Evolutionary conservation across 2,888 invertebrate genomes (phyloP).

Genomic region (Dorcus hopei): DNA sequence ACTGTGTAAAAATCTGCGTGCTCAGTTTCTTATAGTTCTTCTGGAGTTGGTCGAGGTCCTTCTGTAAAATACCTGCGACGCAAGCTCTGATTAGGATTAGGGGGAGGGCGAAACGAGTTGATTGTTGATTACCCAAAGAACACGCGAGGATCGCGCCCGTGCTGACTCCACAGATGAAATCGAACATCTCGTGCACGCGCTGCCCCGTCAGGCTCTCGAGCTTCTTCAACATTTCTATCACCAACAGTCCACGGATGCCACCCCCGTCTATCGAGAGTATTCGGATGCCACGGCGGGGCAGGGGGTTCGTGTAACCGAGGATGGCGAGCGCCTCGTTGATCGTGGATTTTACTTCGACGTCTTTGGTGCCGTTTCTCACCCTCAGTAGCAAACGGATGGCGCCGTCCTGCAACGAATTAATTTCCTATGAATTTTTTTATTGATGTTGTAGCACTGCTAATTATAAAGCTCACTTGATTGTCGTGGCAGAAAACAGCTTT

Average conservation of each 20-base stretch:
- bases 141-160: slow-evolving; percentile 80
- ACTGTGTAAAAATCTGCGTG: slow-evolving; percentile 64
- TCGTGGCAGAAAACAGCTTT: too few species aligned
- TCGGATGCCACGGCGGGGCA: slow-evolving; percentile 70
- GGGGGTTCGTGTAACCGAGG: slow-evolving; percentile 67
- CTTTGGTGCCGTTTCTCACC: slow-evolving; percentile 49
- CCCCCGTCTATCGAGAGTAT: slow-evolving; percentile 88
- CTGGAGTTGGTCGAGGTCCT: slow-evolving; percentile 60
- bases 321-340: slow-evolving; percentile 60
- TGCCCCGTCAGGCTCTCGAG: slow-evolving; percentile 70
- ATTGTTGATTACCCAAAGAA: slow-evolving; percentile 58
- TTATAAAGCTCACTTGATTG: too few species aligned
- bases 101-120: not conserved
- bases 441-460: too few species aligned
- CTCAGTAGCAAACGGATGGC: slow-evolving; percentile 64
- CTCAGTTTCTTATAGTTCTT: slow-evolving; percentile 60
- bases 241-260: slow-evolving; percentile 82
- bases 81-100: not conserved
- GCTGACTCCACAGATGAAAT: slow-evolving; percentile 81
- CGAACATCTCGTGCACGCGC: slow-evolving; percentile 75
- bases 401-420: slow-evolving; percentile 53
- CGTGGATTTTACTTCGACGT: slow-evolving; percentile 44
- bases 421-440: too few species aligned
- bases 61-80: slow-evolving; percentile 54
- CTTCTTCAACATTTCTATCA: slow-evolving; percentile 76